Evolutionary conservation across 2,888 invertebrate species (phyloP), one percentile per base, ranked within the genome.

Genomic region (Ichneumoninae sp.): DNA sequence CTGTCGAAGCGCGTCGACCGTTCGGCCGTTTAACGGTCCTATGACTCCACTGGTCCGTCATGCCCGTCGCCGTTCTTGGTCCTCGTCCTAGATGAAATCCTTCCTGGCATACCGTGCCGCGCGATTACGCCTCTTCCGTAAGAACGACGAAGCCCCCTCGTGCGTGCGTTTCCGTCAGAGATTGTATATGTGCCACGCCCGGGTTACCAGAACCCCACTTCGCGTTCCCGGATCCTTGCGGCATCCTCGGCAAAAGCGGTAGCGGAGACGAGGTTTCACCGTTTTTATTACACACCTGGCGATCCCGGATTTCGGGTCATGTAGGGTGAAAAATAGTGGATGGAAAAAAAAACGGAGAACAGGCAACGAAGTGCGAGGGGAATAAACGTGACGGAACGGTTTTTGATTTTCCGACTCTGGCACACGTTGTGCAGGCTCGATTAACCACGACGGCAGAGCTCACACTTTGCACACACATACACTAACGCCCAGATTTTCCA

Each of bases 201-300:
- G 33, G 44, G 40, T 54, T 65, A 19, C 54, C 33, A 22, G 40
- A 26, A 50, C 66, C 47, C 81, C 62, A 50, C 62, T 22, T 80
- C 80, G 68, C 77, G 77, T 69, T 65, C 75, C 71, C 74, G 26
- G 44, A 44, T 26, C 52, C 62, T 30, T 65, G 54, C 54, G 50
- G 71, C 76, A 76, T 80, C 76, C 72, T 26, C 50, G 74, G 16
- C 77, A 69, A 82, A 86, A 82, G 74, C 68, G 44, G 40, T 47
- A 80, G 47, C 22, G 44, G 33, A 52, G 65, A 57, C 71, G 71
- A 66, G 54, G 65, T 66, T 80, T 72, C 79, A 80, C 52, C 80
- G 85, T 85, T 85, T 85, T 85, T 85, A 85, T 85, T 85, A 82
- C 82, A 80, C 85, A 85, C 85, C 85, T 83, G 85, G 85, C 80